A percentile compares a stretch with the other conserved stretches of the same genome.
These are phyloP conservation scores for Gasterosteus aculeatus DNA, from an alignment of 2,113 vertebrate species.

Conservation along the genomic window DNA sequence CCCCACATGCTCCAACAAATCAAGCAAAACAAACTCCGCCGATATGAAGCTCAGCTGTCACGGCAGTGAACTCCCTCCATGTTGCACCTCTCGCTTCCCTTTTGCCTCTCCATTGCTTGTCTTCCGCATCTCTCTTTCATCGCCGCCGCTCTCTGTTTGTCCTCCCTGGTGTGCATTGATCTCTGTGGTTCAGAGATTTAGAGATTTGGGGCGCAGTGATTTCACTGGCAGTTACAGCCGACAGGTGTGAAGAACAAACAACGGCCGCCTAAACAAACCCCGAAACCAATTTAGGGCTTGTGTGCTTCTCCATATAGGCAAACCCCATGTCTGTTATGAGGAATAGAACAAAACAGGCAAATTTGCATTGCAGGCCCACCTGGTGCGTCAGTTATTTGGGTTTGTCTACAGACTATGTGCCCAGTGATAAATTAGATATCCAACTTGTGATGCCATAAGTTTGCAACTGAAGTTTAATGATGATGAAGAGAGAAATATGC, in stretches of 20 bases:
- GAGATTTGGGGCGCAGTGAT: conserved; percentile 64
- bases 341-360: conserved; percentile 67
- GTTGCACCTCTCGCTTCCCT: conserved; percentile 26
- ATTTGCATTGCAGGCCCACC: conserved; percentile 65
- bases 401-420: conserved; percentile 36
- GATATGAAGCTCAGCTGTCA: conserved; percentile 45
- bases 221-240: conserved; percentile 67
- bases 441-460: conserved; percentile 53
- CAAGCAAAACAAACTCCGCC: conserved; percentile 45
- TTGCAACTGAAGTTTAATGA: conserved; percentile 68
- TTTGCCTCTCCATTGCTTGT: conserved; percentile 31
- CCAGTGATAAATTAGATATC: conserved; percentile 63
- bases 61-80: conserved; percentile 34
- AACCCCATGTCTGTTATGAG: conserved; percentile 66
- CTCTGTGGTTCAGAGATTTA: conserved; percentile 68
- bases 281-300: conserved; percentile 75
- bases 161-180: conserved; percentile 66
- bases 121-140: conserved; percentile 42
- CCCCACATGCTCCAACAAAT: conserved; percentile 26
- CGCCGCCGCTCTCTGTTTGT: conserved; percentile 60
- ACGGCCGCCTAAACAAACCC: conserved; percentile 70
- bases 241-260: conserved; percentile 75
- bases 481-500: conserved; percentile 64
- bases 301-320: conserved; percentile 71
- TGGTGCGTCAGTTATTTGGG: conserved; percentile 59